phyloP scores from a whole-genome alignment of 2,888 invertebrate species.

The Leucozona laternaria region DNA sequence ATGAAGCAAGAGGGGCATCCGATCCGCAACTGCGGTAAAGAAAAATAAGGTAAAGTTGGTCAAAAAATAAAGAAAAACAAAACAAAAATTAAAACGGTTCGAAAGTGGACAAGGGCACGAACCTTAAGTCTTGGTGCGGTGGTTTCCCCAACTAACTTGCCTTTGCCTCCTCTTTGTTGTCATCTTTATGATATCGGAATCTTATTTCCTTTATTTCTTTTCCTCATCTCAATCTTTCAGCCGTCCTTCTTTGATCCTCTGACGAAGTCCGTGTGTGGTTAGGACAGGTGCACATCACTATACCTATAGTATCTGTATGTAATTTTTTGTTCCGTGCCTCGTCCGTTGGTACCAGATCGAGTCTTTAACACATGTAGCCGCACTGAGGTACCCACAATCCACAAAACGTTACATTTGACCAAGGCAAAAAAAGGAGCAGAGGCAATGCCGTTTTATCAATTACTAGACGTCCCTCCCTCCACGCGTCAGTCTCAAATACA shows the following conservation, averaged over 20 bases:
- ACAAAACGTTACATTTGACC: constrained; percentile 66
- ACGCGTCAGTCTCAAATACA: constrained; percentile 47
- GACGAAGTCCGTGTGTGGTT: constrained; percentile 72
- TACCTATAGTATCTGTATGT: constrained; percentile 52
- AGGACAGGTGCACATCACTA: constrained; percentile 70
- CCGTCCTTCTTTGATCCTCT: constrained; percentile 73
- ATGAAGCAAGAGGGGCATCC: constrained; percentile 55
- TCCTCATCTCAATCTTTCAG: constrained; percentile 72
- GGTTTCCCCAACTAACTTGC: constrained; percentile 66
- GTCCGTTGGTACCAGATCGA: constrained; percentile 22
- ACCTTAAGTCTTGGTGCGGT: constrained; percentile 62
- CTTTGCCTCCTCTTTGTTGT: constrained; percentile 63
- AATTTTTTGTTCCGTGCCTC: constrained; percentile 28
- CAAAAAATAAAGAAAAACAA: background rate
- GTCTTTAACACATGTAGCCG: constrained; percentile 67
- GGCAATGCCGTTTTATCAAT: constrained; percentile 74
- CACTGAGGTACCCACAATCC: constrained; percentile 56
- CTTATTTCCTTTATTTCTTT: constrained; percentile 73
- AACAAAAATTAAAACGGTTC: constrained; percentile 41
- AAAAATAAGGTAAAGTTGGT: constrained; percentile 40
- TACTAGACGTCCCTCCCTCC: constrained; percentile 63
- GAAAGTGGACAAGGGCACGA: constrained; percentile 68
- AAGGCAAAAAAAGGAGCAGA: constrained; percentile 45
- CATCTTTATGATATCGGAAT: constrained; percentile 75
- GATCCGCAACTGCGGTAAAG: constrained; percentile 63